phyloP scores from a whole-genome alignment of 2,888 invertebrate species.

The Branchellion lobata region DNA sequence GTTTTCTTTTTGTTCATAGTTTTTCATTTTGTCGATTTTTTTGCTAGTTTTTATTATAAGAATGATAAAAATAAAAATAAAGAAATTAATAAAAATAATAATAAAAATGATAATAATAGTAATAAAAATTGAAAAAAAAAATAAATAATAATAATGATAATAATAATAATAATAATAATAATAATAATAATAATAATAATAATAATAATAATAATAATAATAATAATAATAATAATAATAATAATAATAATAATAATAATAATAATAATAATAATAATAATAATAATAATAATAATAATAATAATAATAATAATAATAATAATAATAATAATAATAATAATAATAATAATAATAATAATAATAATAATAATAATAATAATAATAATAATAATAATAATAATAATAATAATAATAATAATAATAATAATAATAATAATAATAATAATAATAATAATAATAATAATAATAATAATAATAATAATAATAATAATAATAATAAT shows the following conservation, averaged over 20 bases:
- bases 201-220: conserved; percentile 39
- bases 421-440: no score
- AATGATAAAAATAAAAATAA: conserved; percentile 35
- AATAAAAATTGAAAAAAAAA: conserved; percentile 36
- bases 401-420: no score
- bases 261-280: conserved; percentile 38
- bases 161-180: conserved; percentile 24
- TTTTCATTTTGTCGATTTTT: no score
- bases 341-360: conserved; percentile 32
- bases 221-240: conserved; percentile 41
- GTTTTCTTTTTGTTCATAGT: no score
- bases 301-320: conserved; percentile 39
- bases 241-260: conserved; percentile 36
- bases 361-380: no score
- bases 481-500: no score
- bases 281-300: conserved; percentile 45
- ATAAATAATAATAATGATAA: no score
- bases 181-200: conserved; percentile 46
- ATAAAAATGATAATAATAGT: conserved; percentile 38
- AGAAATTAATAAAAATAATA: conserved; percentile 44
- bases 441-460: no score
- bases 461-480: no score
- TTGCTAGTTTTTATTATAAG: no score
- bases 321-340: conserved; percentile 40
- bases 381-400: no score